A percentile compares a stretch with the other conserved stretches of the same genome.
Conservation (phyloP, 2,888 invertebrate species). For the Apodemia duryi region DNA sequence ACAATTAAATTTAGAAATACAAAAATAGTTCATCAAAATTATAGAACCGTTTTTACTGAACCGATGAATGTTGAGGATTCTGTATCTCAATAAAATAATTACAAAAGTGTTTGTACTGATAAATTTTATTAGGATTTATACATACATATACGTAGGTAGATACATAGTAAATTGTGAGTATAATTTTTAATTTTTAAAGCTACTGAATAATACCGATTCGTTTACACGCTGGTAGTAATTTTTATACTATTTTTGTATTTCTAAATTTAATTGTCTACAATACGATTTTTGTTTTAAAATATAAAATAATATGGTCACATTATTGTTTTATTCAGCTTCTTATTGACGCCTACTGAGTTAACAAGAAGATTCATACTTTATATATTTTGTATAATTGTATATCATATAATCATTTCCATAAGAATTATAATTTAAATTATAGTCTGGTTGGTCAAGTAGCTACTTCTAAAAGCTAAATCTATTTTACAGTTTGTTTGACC, state of each 20-base stretch:
- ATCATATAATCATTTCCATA: slow-evolving; percentile 7
- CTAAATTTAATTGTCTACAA: neutral
- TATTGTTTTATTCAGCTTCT: slow-evolving; percentile 64
- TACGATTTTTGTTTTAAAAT: slow-evolving; percentile 23
- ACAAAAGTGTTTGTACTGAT: slow-evolving; percentile 12
- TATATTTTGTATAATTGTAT: slow-evolving; percentile 14
- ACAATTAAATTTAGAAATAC: too few species aligned
- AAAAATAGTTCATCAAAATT: too few species aligned
- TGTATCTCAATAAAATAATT: neutral
- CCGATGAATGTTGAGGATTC: too few species aligned
- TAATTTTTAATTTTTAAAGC: neutral
- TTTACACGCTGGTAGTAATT: neutral
- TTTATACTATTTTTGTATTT: neutral
- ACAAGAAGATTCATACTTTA: slow-evolving; percentile 14
- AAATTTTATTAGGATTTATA: slow-evolving; percentile 10
- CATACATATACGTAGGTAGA: neutral
- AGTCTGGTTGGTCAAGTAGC: slow-evolving; percentile 8
- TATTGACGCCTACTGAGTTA: slow-evolving; percentile 31
- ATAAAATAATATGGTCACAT: slow-evolving; percentile 50
- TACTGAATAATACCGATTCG: slow-evolving; percentile 8
- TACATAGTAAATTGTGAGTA: neutral
- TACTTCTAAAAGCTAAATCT: slow-evolving; percentile 10
- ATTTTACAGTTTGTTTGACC: slow-evolving; percentile 14
- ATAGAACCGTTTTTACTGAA: too few species aligned
- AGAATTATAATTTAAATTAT: slow-evolving; percentile 10